These are phyloP conservation scores for Heteromurus nitidus DNA, from an alignment of 2,888 invertebrate genomes.

Conservation along the genomic window DNA sequence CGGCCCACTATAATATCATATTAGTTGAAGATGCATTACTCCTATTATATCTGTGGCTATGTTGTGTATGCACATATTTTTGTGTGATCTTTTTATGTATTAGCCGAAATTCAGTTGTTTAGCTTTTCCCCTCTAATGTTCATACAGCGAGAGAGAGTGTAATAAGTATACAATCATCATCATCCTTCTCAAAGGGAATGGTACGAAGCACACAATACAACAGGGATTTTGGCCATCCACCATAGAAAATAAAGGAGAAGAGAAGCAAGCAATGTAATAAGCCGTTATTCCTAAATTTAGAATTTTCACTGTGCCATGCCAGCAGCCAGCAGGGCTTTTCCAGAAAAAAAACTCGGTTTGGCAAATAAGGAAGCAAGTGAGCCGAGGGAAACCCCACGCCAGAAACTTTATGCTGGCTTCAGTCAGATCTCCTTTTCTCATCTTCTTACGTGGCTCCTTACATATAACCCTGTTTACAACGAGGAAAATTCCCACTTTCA, in stretches of 20 bases:
- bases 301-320: conserved; percentile 45
- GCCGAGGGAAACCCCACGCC: conserved; percentile 12
- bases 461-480: background rate
- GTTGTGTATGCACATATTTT: background rate
- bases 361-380: conserved; percentile 13
- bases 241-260: conserved; percentile 30
- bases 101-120: no score
- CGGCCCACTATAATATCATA: background rate
- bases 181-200: conserved; percentile 17
- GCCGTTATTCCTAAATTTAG: conserved; percentile 54
- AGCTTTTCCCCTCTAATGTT: no score
- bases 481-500: no score
- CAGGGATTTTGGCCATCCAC: conserved; percentile 36
- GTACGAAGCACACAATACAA: conserved; percentile 45
- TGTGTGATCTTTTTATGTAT: no score
- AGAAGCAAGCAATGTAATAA: conserved; percentile 50
- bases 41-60: no score
- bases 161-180: conserved; percentile 22
- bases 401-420: background rate
- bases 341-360: conserved; percentile 25
- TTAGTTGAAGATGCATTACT: no score
- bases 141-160: background rate
- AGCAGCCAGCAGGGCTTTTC: conserved; percentile 60
- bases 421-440: no score
- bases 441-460: background rate